Evolutionary conservation across 2,113 vertebrate genomes (phyloP), one percentile per base, ranked within the genome.

Genomic region (Greenwoodochromis staneri): DNA sequence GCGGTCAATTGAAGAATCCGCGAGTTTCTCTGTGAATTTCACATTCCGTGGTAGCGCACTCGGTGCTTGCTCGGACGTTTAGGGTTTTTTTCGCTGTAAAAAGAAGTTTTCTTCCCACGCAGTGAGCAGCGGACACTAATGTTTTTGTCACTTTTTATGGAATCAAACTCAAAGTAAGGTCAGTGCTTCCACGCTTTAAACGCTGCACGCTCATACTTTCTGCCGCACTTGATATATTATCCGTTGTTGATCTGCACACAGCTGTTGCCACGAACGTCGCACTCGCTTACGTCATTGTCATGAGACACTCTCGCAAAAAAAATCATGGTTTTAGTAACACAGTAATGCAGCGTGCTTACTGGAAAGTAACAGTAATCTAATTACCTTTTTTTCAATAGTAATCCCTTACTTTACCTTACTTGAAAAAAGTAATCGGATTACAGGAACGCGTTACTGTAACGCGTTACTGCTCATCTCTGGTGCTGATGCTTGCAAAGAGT

Each of bases 21-120:
- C 21, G 21, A 21, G 21, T 21, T 21, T 21, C 21, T 51, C 19
- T 53, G 9, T n/a, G 49, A 53, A 2, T 53, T 53, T 53, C 49
- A 0, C 3, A 53, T 53, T 6, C 0, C 9, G 1, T 53, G 0
- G 0, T n/a, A n/a, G 9, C 1, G 0, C 0, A 53, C 19, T 53
- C 5, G 0, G 19, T 53, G 19, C 49, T n/a, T 53, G 49, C 19
- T 53, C 0, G 5, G 19, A n/a, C 0, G 9, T n/a, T 6, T 21
- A 53, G 19, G 51, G 1, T n/a, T 53, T n/a, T n/a, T 21, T 21
- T 21, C 19, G 3, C 47, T 51, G 47, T 51, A 19, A 19, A 51
- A 51, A 51, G 4, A 51, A n/a, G 8, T 51, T 51, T 51, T 47
- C 19, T 51, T 51, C 49, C 49, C 19, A 51, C 1, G 19, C 17